Evolutionary conservation across 2,797 vertebrate species (phyloP).

Genomic region (Luscinia luscinia): DNA sequence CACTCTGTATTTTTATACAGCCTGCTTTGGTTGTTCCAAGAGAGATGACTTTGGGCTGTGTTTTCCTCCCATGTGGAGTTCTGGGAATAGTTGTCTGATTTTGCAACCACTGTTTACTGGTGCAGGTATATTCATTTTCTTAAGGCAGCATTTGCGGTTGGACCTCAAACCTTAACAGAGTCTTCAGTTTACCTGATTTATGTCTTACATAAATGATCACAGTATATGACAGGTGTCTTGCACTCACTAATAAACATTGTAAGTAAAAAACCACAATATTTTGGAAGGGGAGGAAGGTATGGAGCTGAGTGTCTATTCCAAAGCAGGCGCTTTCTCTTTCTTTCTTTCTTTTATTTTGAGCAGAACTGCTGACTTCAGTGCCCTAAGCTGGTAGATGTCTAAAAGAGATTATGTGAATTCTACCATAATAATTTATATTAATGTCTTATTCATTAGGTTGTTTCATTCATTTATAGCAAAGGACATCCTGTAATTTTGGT

Average conservation of each 20-base stretch:
- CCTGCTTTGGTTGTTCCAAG: not conserved
- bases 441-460: not conserved
- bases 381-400: not conserved
- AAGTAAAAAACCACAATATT: not conserved
- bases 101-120: not conserved
- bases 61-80: not conserved
- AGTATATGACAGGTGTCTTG: not conserved
- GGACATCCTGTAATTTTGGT: not conserved
- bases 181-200: not conserved
- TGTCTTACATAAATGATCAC: not conserved
- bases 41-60: not conserved
- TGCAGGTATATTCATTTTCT: not conserved
- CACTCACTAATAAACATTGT: not conserved
- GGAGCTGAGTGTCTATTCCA: not conserved
- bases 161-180: not conserved
- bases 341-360: not conserved
- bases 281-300: not conserved
- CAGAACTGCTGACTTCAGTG: not conserved
- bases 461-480: not conserved
- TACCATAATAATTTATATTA: not conserved
- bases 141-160: not conserved
- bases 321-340: not conserved
- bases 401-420: not conserved
- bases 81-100: not conserved
- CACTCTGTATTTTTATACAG: not conserved